Percentiles rank a stretch among this genome's conserved stretches.
Conservation (phyloP, 2,797 vertebrate genomes). For the Phoxinus dragarum region DNA sequence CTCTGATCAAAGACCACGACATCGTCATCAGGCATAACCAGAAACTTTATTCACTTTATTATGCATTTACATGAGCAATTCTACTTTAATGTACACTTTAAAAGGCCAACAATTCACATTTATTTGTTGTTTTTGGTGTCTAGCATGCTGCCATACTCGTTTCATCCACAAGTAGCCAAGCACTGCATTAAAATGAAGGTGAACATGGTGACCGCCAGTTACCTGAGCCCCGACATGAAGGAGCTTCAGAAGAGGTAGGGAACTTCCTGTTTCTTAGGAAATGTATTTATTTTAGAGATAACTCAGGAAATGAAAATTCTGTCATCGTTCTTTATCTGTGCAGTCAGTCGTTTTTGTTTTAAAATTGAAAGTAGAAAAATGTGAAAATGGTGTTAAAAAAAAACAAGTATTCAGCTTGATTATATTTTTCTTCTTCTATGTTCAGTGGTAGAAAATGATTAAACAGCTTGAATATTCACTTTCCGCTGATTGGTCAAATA, state of each 20-base stretch:
- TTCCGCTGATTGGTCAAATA: background rate
- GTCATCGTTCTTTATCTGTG: background rate
- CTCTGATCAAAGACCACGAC: constrained; percentile 87
- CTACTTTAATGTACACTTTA: background rate
- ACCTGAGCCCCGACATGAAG: constrained; percentile 89
- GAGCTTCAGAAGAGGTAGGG: constrained; percentile 78
- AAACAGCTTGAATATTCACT: background rate
- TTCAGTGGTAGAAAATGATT: background rate
- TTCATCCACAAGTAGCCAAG: constrained; percentile 89
- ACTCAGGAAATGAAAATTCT: background rate
- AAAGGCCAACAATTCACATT: background rate
- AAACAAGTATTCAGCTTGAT: no score
- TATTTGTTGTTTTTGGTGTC: constrained; percentile 21
- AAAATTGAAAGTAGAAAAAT: background rate
- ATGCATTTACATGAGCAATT: background rate
- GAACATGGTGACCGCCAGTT: constrained; percentile 95
- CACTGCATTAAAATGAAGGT: constrained; percentile 90
- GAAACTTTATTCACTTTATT: background rate
- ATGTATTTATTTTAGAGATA: background rate
- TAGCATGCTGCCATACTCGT: constrained; percentile 88
- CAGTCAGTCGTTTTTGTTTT: background rate
- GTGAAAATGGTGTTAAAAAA: background rate
- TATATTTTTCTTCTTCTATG: no score
- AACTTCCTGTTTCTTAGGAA: background rate
- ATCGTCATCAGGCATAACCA: constrained; percentile 89